These are phyloP conservation scores for Clunio marinus DNA, from an alignment of 2,888 invertebrate genomes.

Conservation along the genomic window DNA sequence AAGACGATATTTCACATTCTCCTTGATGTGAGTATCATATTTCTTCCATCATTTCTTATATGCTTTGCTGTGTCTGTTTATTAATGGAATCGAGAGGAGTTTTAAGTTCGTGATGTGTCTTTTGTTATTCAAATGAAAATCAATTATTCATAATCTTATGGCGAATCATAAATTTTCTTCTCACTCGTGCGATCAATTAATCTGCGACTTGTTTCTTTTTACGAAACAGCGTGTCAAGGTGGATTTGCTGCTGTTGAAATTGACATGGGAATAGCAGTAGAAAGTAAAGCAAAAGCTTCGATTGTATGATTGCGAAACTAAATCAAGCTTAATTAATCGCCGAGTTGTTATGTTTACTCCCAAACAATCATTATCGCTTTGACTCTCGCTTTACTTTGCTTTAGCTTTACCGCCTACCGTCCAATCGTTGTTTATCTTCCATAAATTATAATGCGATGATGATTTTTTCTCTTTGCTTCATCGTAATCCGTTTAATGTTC, in stretches of 20 bases:
- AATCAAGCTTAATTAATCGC: neutral
- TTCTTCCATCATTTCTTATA: conserved; percentile 7
- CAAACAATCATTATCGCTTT: conserved; percentile 2
- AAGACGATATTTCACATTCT: conserved; percentile 31
- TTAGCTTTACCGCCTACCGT: neutral
- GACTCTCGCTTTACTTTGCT: too few species aligned
- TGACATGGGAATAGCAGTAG: too few species aligned
- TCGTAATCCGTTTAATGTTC: too few species aligned
- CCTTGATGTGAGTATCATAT: conserved; percentile 35
- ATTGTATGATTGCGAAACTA: too few species aligned
- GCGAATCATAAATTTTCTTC: conserved; percentile 32
- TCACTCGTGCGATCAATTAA: conserved; percentile 31
- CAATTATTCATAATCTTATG: conserved; percentile 29
- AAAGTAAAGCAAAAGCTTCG: too few species aligned
- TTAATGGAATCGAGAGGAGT: conserved; percentile 29
- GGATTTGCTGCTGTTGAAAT: too few species aligned
- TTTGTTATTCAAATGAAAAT: conserved; percentile 34
- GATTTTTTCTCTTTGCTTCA: neutral
- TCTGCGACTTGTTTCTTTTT: neutral
- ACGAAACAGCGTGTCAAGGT: too few species aligned
- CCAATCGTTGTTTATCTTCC: neutral
- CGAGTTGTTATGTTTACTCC: neutral
- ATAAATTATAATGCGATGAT: conserved; percentile 10
- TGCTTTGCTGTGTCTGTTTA: conserved; percentile 9
- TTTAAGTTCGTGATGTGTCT: conserved; percentile 26